phyloP scores from a whole-genome alignment of 2,888 invertebrate species.

The Tipula lateralis region DNA sequence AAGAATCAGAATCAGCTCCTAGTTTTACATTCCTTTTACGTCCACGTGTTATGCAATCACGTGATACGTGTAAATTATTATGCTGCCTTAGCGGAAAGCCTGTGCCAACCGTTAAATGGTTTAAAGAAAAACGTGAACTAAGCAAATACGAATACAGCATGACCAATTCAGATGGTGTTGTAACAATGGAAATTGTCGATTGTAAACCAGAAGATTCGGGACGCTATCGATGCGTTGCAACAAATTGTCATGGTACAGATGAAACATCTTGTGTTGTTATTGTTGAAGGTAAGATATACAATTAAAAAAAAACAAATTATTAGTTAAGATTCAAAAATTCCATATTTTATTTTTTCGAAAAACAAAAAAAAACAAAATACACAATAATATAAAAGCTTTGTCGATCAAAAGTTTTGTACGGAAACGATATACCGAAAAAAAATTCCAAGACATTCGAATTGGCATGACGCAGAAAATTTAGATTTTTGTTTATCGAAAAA shows the following conservation, averaged over 20 bases:
- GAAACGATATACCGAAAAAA: constrained; percentile 30
- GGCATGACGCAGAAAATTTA: constrained; percentile 21
- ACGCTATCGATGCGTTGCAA: constrained; percentile 90
- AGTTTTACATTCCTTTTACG: constrained; percentile 97
- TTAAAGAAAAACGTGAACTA: constrained; percentile 87
- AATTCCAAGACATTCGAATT: not conserved
- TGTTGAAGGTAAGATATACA: constrained; percentile 71
- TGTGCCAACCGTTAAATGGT: constrained; percentile 86
- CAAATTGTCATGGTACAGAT: constrained; percentile 89
- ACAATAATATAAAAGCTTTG: not conserved
- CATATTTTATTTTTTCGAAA: not conserved
- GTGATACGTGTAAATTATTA: constrained; percentile 94
- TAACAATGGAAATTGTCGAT: constrained; percentile 93
- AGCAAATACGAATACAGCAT: constrained; percentile 87
- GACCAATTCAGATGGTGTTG: constrained; percentile 89
- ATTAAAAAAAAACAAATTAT: too few relatives aligned
- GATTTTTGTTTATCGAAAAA: constrained; percentile 28
- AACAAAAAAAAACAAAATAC: not conserved
- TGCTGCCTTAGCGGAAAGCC: constrained; percentile 96
- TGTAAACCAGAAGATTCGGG: constrained; percentile 94
- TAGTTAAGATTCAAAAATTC: not conserved
- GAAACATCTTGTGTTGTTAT: constrained; percentile 94
- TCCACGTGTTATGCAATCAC: constrained; percentile 95
- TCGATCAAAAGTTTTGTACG: not conserved
- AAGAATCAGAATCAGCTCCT: constrained; percentile 88